Evolutionary conservation across 2,797 vertebrate species (phyloP), one percentile per base, ranked within the genome.

Genomic region (Smutsia gigantea): DNA sequence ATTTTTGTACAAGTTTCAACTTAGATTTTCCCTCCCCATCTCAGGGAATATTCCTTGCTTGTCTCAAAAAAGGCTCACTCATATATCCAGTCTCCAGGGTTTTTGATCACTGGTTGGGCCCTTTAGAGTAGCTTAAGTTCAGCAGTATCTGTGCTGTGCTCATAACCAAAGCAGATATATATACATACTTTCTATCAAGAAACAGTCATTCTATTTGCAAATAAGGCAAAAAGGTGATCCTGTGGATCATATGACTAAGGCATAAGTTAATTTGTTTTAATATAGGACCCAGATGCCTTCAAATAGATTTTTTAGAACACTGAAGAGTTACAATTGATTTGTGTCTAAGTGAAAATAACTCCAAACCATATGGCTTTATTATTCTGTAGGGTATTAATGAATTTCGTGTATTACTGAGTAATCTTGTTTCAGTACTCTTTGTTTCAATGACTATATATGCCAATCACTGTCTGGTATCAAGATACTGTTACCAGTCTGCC

Each of bases 241-340:
- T 4, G 46, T n/a, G 46, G 39, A 17, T 29, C 34, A 81, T 55
- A 25, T n/a, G 39, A 87, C 64, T 81, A 37, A 69, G 11, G 61
- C 91, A 81, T 39, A 29, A 93, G 25, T 82, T 82, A 94, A 71
- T 71, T 83, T 84, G 49, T 94, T 92, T 96, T 88, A 94, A 19
- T 75, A 79, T 34, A 86, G 12, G 37, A 31, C 19, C 29, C 49
- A 74, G 11, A 84, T 39, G 8, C 25, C 34, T 61, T 53, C 77
- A 82, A 10, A 14, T 85, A n/a, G 57, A 25, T 61, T 79, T 75
- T 69, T 69, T 64, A 77, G 53, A 81, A 86, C 4, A 90, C 4
- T 59, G 4, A 46, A 4, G 39, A 89, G 42, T 61, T 83, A 69
- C 89, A 89, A 85, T 10, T 39, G 37, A 18, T 63, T 61, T 77